A percentile compares a stretch with the other conserved stretches of the same genome.
phyloP scores from a whole-genome alignment of 2,888 invertebrate species.

The Mactromeris polynyma region DNA sequence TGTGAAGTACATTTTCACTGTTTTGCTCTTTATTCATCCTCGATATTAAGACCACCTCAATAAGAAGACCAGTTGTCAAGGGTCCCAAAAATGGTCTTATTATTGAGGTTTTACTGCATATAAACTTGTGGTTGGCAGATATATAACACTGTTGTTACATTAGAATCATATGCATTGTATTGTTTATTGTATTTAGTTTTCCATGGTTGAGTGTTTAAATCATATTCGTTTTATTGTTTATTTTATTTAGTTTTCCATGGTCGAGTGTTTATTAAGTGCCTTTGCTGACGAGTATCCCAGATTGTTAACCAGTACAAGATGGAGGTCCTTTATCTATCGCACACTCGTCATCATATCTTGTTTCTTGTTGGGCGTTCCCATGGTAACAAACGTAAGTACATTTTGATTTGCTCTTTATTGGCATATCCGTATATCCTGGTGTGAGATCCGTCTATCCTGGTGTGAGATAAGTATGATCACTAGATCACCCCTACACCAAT shows the following conservation, averaged over 20 bases:
- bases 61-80: too few species aligned
- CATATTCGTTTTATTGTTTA: neutral
- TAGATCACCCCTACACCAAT: too few species aligned
- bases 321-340: slow-evolving; percentile 81
- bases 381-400: slow-evolving; percentile 82
- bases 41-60: too few species aligned
- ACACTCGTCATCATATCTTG: slow-evolving; percentile 75
- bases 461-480: too few species aligned
- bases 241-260: slow-evolving; percentile 85
- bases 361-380: slow-evolving; percentile 83
- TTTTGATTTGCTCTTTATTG: neutral
- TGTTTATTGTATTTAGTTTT: slow-evolving; percentile 80
- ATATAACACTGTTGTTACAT: neutral
- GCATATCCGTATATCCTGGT: too few species aligned
- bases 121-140: too few species aligned
- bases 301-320: slow-evolving; percentile 73
- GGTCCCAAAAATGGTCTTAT: too few species aligned
- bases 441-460: too few species aligned
- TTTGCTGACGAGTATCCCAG: slow-evolving; percentile 85
- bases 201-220: slow-evolving; percentile 85
- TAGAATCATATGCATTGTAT: slow-evolving; percentile 60
- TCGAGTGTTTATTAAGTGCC: slow-evolving; percentile 87
- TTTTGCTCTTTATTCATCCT: too few species aligned
- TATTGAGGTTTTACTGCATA: too few species aligned
- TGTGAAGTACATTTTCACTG: too few species aligned